phyloP scores from a whole-genome alignment of 2,797 vertebrate genomes.

The Picus viridis region DNA sequence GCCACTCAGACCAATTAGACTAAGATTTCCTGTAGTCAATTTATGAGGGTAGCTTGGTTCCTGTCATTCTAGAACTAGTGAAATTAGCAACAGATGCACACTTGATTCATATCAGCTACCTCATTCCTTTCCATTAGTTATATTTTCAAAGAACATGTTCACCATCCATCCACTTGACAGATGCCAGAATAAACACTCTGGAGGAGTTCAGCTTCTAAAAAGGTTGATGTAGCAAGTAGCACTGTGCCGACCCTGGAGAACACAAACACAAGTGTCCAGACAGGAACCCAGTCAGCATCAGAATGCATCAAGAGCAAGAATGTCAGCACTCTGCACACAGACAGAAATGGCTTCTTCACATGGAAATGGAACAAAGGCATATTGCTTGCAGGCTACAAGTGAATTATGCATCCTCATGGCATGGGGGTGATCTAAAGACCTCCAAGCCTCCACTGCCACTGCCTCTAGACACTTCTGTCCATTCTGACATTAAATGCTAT shows the following conservation, averaged over 20 bases:
- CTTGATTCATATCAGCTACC: not conserved
- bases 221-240: not conserved
- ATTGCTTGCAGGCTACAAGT: not conserved
- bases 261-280: not conserved
- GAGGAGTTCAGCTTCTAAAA: constrained; percentile 6
- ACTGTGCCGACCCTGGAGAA: not conserved
- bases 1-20: not conserved
- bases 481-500: not conserved
- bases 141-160: not conserved
- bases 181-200: constrained; percentile 1
- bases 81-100: not conserved
- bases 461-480: not conserved
- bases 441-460: not conserved
- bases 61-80: not conserved
- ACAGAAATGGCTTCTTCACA: not conserved
- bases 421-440: not conserved
- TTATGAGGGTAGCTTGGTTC: not conserved
- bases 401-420: not conserved
- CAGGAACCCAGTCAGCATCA: not conserved
- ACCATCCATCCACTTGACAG: not conserved
- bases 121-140: not conserved
- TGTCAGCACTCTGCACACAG: fast-evolving
- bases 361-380: not conserved
- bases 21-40: not conserved
- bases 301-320: not conserved